Evolutionary conservation across 2,797 vertebrate genomes (phyloP).

Genomic region (Miopithecus talapoin): DNA sequence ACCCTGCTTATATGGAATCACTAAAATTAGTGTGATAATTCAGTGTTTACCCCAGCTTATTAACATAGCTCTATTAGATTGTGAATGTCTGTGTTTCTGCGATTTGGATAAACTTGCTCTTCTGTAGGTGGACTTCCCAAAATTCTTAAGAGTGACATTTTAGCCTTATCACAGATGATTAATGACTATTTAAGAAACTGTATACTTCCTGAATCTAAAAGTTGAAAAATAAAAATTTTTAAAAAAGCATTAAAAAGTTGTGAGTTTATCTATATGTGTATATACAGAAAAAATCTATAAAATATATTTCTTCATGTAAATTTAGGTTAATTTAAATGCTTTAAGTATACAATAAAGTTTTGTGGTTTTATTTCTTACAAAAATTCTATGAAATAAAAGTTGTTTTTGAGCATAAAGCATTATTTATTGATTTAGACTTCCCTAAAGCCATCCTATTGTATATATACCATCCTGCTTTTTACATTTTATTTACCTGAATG

Average conservation of each 20-base stretch:
- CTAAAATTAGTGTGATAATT: not conserved
- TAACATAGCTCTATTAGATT: not conserved
- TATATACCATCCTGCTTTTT: not conserved
- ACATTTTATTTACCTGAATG: not conserved
- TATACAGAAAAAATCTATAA: not conserved
- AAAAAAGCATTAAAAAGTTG: not conserved
- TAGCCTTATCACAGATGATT: not conserved
- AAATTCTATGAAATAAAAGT: constrained; percentile 10
- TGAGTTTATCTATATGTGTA: not conserved
- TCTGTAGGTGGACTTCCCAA: not conserved
- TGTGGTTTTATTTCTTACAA: not conserved
- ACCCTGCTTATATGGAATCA: constrained; percentile 1
- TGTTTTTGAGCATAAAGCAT: not conserved
- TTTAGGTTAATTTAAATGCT: not conserved
- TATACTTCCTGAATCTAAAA: too few relatives aligned
- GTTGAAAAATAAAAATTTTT: too few relatives aligned
- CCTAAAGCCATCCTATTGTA: not conserved
- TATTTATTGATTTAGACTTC: constrained; percentile 13
- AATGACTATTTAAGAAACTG: not conserved
- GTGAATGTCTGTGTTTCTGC: not conserved
- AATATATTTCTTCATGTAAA: not conserved
- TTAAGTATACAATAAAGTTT: not conserved
- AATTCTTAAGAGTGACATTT: not conserved
- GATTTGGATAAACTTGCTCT: not conserved
- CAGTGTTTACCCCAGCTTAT: not conserved